phyloP scores from a whole-genome alignment of 1,140 invertebrate genomes.

The Ceratina calcarata region DNA sequence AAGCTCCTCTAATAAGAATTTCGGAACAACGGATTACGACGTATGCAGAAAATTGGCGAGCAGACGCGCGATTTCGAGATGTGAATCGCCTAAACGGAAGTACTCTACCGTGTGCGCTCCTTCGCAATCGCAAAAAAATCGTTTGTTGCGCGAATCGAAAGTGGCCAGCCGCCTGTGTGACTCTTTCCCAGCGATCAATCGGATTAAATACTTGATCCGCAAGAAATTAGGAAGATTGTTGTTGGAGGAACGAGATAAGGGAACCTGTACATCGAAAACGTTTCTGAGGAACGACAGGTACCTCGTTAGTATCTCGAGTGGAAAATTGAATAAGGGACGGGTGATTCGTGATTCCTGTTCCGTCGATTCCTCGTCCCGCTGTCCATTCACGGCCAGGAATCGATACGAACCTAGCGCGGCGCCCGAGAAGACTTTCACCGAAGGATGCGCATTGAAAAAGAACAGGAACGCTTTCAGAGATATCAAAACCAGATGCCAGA shows the following conservation, averaged over 20 bases:
- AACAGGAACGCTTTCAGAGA: neutral
- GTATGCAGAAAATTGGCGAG: neutral
- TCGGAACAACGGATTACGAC: neutral
- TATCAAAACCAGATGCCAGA: neutral
- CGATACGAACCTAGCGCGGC: neutral
- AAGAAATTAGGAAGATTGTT: constrained; percentile 52
- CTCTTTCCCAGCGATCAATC: constrained; percentile 35
- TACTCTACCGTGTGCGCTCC: neutral
- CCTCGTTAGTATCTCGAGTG: constrained; percentile 14
- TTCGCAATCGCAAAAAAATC: neutral
- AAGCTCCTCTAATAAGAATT: neutral
- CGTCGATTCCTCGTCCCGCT: constrained; percentile 1
- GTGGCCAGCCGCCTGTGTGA: neutral
- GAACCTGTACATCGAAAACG: constrained; percentile 19
- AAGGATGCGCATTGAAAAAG: neutral
- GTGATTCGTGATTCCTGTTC: neutral
- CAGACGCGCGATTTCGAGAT: too few species aligned
- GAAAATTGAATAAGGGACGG: neutral
- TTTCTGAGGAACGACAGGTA: constrained; percentile 25
- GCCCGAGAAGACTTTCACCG: neutral
- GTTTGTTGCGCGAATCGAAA: neutral
- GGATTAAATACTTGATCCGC: constrained; percentile 56
- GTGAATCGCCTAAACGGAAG: neutral
- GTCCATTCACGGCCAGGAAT: neutral
- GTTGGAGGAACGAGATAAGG: constrained; percentile 27